Base-by-base conservation (phyloP, 2,113 vertebrate species). In the Panthera leo region DNA sequence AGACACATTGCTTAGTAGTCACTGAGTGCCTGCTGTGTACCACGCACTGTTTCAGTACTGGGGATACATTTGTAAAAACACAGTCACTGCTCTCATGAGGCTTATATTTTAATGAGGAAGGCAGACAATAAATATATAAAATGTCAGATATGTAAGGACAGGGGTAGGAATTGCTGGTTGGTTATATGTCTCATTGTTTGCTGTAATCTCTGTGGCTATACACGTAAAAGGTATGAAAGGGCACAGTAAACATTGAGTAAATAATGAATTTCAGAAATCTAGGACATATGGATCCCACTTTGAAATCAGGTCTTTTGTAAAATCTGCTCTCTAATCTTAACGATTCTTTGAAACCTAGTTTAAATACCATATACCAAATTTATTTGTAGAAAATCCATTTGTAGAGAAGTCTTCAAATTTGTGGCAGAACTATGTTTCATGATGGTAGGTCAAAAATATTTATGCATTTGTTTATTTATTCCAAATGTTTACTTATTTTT, bases 391-490 rank as follows among this genome's bases (percentile, higher is more conserved):
- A 68, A 95, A 65, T 85, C 90, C 4, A n/a, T 82, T 96, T 95
- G 68, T 89, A 84, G 83, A 79, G 36, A 29, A 85, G 3, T 93
- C 25, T 88, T 96, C 36, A 97, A 45, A 90, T 89, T 96, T 93
- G 21, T 95, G 53, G 2, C 51, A 94, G 51, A 92, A 39, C 31
- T 84, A 7, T 92, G n/a, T 94, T 84, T 84, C 9, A 61, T 94
- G 42, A 61, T 83, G 67, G 7, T 93, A 67, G 34, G 45, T 92
- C 9, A 91, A 65, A 94, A 23, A 61, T 61, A 61, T 25, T 23
- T 61, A 55, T 53, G 16, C 16, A 61, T 61, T 23, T 61, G 18
- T 53, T 53, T 53, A 53, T 55, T 55, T 19, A 61, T 61, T 61
- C 23, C 21, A 61, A 61, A 61, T 61, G 58, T 61, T 61, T 23